A percentile compares a stretch with the other conserved stretches of the same genome.
These are phyloP conservation scores for Macaria liturata DNA, from an alignment of 2,888 invertebrate species.

Conservation along the genomic window DNA sequence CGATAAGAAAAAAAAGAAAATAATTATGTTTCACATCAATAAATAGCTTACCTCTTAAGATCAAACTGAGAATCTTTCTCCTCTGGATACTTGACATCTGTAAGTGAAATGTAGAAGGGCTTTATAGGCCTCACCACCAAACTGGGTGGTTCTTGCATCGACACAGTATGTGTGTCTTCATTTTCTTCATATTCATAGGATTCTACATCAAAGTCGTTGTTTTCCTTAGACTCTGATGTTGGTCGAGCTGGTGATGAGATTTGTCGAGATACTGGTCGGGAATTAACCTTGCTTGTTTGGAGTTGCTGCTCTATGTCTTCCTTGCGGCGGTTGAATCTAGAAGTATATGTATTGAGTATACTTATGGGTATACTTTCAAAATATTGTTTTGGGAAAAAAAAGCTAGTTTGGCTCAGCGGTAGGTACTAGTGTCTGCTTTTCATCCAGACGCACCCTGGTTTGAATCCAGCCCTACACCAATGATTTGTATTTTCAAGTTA, in stretches of 20 bases:
- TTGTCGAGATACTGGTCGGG: background rate
- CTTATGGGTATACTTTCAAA: too few species aligned
- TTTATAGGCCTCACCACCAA: conserved; percentile 45
- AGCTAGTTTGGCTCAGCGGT: too few species aligned
- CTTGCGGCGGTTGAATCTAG: conserved; percentile 61
- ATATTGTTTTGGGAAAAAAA: too few species aligned
- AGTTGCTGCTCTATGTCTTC: conserved; percentile 60
- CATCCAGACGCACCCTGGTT: too few species aligned
- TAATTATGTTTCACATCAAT: too few species aligned
- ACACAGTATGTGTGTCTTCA: conserved; percentile 47
- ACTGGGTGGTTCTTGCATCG: conserved; percentile 33
- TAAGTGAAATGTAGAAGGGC: conserved; percentile 61
- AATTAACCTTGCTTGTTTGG: conserved; percentile 34
- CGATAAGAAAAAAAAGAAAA: too few species aligned
- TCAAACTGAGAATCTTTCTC: conserved; percentile 66
- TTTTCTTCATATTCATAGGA: conserved; percentile 46
- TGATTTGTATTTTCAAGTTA: too few species aligned
- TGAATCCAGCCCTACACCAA: too few species aligned
- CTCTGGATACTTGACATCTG: conserved; percentile 68
- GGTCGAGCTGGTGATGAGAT: conserved; percentile 12
- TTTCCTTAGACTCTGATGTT: conserved; percentile 36
- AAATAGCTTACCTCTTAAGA: conserved; percentile 56
- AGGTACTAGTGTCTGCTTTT: too few species aligned
- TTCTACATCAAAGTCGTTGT: conserved; percentile 65
- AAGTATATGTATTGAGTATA: conserved; percentile 1